phyloP scores from a whole-genome alignment of 2,797 vertebrate species.

The Chaetodon trifasciatus region DNA sequence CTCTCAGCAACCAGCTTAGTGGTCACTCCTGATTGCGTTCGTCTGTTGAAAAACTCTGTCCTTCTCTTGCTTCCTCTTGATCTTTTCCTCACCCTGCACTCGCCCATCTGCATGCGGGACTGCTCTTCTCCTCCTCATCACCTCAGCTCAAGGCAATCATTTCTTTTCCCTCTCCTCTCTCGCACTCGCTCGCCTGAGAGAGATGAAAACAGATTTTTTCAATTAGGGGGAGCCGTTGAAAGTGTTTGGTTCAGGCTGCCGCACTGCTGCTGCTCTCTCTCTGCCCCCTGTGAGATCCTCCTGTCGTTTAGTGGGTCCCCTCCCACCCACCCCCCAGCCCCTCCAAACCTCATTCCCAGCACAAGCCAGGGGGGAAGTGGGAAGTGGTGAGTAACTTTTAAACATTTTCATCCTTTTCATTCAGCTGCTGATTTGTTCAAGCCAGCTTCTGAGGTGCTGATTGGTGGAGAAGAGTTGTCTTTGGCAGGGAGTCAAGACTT shows the following conservation, averaged over 20 bases:
- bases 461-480: constrained; percentile 59
- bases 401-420: constrained; percentile 68
- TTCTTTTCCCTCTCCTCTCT: constrained; percentile 24
- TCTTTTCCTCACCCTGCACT: constrained; percentile 36
- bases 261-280: constrained; percentile 62
- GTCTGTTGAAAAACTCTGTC: constrained; percentile 56
- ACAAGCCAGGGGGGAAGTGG: constrained; percentile 51
- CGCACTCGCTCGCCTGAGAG: constrained; percentile 49
- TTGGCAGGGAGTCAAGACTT: constrained; percentile 61
- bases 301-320: constrained; percentile 50
- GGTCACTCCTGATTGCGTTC: constrained; percentile 72
- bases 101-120: constrained; percentile 46
- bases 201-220: constrained; percentile 83
- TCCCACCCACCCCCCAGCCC: not conserved
- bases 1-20: constrained; percentile 70
- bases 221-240: constrained; percentile 80
- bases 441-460: constrained; percentile 42
- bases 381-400: constrained; percentile 81
- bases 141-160: constrained; percentile 41
- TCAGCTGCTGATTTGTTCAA: constrained; percentile 62
- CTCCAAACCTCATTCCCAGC: constrained; percentile 59
- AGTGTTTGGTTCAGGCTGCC: constrained; percentile 74
- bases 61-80: constrained; percentile 41
- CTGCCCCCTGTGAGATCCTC: constrained; percentile 57
- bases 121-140: constrained; percentile 57